Evolutionary conservation across 2,113 vertebrate species (phyloP), one percentile per base, ranked within the genome.

Genomic region (Cisticola juncidis): DNA sequence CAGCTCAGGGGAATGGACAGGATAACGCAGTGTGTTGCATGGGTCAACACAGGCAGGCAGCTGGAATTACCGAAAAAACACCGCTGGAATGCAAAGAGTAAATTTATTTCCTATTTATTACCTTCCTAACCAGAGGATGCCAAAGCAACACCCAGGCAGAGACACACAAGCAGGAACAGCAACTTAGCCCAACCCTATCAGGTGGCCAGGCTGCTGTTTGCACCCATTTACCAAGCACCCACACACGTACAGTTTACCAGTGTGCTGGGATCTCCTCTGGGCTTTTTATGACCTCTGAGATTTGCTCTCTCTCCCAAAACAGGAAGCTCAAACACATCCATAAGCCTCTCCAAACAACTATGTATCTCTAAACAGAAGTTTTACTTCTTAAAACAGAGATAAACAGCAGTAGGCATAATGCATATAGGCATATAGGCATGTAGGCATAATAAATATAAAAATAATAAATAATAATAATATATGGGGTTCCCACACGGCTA

Each of bases 181-280:
- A 56, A n/a, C 13, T 66, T 24, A 29, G 20, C 9, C 20, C 16
- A 57, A 13, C 36, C 35, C 66, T 22, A 18, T 48, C 3, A 2
- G 35, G 31, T 4, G 22, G 25, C 6, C 0, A 2, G 31, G 65
- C 14, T 35, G 31, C 25, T 64, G 9, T 21, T 88, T 35, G 42
- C 21, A 42, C 31, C 9, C 35, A 12, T 48, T 42, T 42, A 11
- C 42, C 35, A 26, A 57, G 31, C 5, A 29, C 3, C 11, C 4
- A 6, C 0, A 1, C 35, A 48, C 1, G 0, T 2, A 3, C 2
- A 31, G 11, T 17, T 71, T 42, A 35, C 6, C 7, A 72, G 0
- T 1, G 4, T 48, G 16, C 9, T 54, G 29, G 2, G 4, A 62
- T 70, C 29, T 54, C 23, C 56, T 28, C 48, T 70, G 24, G 5